Base-by-base conservation (phyloP, 2,113 vertebrate species). In the Daphoenositta chrysoptera region DNA sequence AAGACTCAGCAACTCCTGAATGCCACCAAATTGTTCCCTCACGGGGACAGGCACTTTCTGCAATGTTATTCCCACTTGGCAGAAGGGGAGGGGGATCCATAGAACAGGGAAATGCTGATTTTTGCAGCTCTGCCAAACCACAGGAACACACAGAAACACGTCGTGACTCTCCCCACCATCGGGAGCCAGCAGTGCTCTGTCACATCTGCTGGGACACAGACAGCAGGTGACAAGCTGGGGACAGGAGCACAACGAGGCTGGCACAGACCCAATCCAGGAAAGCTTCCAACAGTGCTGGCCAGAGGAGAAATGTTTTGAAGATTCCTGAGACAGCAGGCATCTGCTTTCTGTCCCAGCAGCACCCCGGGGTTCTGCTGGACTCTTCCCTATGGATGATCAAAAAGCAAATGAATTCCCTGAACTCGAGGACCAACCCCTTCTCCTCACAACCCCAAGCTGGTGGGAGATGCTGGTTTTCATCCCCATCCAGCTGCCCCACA, bases 301-400 rank as follows among this genome's bases (percentile, higher is more conserved):
- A 47, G 56, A 83, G 40, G 3, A 89, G 28, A 35, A 53, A 79
- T 12, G 53, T 33, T 69, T 47, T 9, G 18, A 80, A 83, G 48
- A 77, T 65, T 60, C 76, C 64, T 1, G 1, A 73, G 54, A 45
- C 61, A 76, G 71, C 66, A 64, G 40, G 68, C 1, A 0, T 42
- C 78, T 64, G 57, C 37, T 65, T 92, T 47, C 30, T 37, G 42
- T 44, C 70, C 70, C 68, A 87, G 77, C 28, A 61, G 19, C 69
- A 58, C n/a, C 22, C 42, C 4, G 0, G 28, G 61, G 48, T 31
- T 68, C 86, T 90, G 75, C 37, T 37, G 71, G 71, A 60, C 54
- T 77, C 68, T 21, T 9, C 61, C 42, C 40, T 19, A 30, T 0
- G 0, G 53, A 58, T 0, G 1, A 89, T 31, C 65, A 71, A 87